These are phyloP conservation scores for Condylostylus longicornis DNA, from an alignment of 1,140 invertebrate species.

Conservation along the genomic window DNA sequence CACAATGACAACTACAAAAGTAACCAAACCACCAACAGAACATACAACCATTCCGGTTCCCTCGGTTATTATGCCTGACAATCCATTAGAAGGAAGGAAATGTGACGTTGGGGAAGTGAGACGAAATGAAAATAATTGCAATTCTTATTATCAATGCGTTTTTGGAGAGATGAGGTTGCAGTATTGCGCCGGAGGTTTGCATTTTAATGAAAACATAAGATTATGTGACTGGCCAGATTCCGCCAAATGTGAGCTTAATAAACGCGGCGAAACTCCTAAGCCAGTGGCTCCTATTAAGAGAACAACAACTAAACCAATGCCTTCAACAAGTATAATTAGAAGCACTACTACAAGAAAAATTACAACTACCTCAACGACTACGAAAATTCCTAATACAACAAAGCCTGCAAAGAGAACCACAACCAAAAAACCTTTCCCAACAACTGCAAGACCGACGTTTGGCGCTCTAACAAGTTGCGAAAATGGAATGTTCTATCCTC, in stretches of 20 bases:
- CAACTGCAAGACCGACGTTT: neutral
- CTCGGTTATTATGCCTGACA: slow-evolving; percentile 28
- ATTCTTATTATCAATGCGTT: slow-evolving; percentile 58
- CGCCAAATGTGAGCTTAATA: slow-evolving; percentile 43
- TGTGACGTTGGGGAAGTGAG: slow-evolving; percentile 51
- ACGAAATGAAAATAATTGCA: slow-evolving; percentile 52
- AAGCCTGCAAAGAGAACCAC: neutral
- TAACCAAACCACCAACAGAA: slow-evolving; percentile 13
- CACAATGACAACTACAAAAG: slow-evolving; percentile 15
- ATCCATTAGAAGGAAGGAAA: slow-evolving; percentile 26
- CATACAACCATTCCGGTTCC: slow-evolving; percentile 31
- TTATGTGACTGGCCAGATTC: slow-evolving; percentile 65
- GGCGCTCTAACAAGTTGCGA: slow-evolving; percentile 15
- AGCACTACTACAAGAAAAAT: too few relatives aligned
- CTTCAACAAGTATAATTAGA: too few relatives aligned
- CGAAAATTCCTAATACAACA: neutral
- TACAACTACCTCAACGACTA: neutral
- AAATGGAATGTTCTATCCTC: slow-evolving; percentile 36
- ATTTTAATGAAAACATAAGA: slow-evolving; percentile 52
- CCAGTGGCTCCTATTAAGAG: too few relatives aligned
- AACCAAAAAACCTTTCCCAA: too few relatives aligned
- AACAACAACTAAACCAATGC: too few relatives aligned
- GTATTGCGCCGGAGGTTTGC: slow-evolving; percentile 56
- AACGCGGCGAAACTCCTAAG: slow-evolving; percentile 11
- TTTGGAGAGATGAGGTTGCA: slow-evolving; percentile 46